Percentiles rank a stretch among this genome's conserved stretches.
Evolutionary conservation across 2,888 invertebrate species (phyloP).

Genomic region (Thyatira batis): DNA sequence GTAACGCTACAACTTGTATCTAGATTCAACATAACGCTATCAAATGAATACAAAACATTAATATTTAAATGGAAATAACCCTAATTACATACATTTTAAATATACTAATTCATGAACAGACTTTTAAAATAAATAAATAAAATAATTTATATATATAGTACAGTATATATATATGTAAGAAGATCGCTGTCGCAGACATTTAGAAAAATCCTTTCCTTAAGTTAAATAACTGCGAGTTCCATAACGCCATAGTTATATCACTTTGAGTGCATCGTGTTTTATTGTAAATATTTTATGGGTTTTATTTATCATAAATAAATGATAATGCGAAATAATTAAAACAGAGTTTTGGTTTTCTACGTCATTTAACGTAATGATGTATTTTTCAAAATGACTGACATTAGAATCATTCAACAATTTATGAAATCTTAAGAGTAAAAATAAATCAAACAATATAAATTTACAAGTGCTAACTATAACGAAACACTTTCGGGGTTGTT

Average conservation of each 20-base stretch:
- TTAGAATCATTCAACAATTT: neutral
- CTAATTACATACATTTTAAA: constrained; percentile 70
- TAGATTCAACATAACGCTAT: constrained; percentile 61
- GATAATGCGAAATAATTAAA: neutral
- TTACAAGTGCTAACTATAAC: constrained; percentile 25
- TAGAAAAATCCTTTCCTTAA: neutral
- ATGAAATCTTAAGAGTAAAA: neutral
- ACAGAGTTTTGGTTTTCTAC: neutral
- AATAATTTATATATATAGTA: constrained; percentile 38
- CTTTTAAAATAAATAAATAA: constrained; percentile 48
- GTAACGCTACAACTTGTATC: constrained; percentile 47
- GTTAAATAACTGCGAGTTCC: neutral
- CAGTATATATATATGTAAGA: constrained; percentile 8
- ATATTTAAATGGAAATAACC: constrained; percentile 65
- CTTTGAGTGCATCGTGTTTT: too few species aligned
- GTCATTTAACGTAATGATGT: neutral
- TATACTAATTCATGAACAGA: constrained; percentile 67
- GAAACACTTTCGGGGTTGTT: constrained; percentile 57
- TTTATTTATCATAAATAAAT: neutral
- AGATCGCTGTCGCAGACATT: constrained; percentile 1
- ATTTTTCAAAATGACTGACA: neutral
- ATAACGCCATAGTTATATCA: neutral
- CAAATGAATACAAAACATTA: constrained; percentile 63
- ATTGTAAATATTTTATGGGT: neutral
- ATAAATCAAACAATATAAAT: neutral